Evolutionary conservation across 37 sponge, comb jelly and placozoan genomes (phyloP).

Genomic region (Aplysina aerophoba): DNA sequence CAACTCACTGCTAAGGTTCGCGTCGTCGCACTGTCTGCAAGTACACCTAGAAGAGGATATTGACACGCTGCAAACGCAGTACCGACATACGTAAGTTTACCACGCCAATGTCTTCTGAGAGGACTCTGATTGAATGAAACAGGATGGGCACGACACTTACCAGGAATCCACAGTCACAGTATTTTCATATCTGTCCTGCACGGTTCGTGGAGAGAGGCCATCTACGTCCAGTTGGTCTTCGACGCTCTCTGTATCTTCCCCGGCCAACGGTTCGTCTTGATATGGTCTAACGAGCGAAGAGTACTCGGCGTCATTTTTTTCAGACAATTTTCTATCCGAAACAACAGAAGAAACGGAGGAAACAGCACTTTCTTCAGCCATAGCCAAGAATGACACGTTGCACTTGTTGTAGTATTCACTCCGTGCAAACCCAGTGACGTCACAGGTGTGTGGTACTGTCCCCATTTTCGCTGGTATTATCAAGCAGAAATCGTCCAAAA

Average conservation of each 20-base stretch:
- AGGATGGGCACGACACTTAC: neutral
- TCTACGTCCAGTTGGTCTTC: neutral
- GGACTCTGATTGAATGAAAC: neutral
- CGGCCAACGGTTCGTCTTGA: conserved; percentile 14
- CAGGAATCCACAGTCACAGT: conserved; percentile 6
- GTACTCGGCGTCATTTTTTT: neutral
- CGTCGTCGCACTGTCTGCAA: neutral
- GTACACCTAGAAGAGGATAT: conserved; percentile 2
- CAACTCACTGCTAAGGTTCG: conserved; percentile 9
- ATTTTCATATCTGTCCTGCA: neutral
- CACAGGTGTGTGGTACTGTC: conserved; percentile 1
- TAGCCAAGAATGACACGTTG: neutral
- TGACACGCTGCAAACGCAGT: neutral
- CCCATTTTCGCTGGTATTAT: neutral
- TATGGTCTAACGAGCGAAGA: neutral
- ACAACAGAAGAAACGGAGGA: neutral
- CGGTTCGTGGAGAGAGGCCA: conserved; percentile 5
- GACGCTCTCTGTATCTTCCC: neutral
- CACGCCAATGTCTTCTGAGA: neutral
- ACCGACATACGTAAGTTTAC: neutral
- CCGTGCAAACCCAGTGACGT: conserved; percentile 4
- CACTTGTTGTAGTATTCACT: neutral
- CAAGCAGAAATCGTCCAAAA: neutral
- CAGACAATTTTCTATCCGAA: neutral
- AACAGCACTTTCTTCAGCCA: conserved; percentile 12